phyloP scores from a whole-genome alignment of 2,113 vertebrate genomes.

The Osmerus eperlanus region DNA sequence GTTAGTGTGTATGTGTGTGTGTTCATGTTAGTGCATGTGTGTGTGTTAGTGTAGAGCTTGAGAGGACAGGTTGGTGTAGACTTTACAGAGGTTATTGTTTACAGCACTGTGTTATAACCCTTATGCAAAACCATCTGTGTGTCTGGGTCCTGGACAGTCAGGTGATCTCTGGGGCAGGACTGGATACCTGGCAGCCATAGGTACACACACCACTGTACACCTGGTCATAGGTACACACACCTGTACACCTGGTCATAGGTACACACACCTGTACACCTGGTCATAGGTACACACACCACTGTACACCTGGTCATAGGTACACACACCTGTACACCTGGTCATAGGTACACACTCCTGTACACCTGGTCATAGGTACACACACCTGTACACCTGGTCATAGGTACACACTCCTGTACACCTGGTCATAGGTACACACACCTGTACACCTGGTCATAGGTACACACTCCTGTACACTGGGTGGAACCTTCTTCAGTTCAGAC shows the following conservation, averaged over 20 bases:
- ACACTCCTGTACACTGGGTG: not conserved
- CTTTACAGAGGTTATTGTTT: conserved; percentile 38
- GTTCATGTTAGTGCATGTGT: not conserved
- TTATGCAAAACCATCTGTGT: conserved; percentile 61
- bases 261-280: too few relatives aligned
- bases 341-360: too few relatives aligned
- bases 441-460: too few relatives aligned
- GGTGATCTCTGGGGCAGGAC: not conserved
- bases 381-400: too few relatives aligned
- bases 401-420: too few relatives aligned
- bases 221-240: too few relatives aligned
- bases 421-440: too few relatives aligned
- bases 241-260: not conserved
- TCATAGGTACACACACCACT: too few relatives aligned
- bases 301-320: too few relatives aligned
- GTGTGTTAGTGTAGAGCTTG: not conserved
- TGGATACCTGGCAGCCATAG: not conserved
- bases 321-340: too few relatives aligned
- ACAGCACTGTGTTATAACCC: conserved; percentile 36
- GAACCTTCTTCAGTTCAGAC: conserved; percentile 25
- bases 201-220: too few relatives aligned
- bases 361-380: too few relatives aligned
- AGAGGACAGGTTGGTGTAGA: conserved; percentile 7
- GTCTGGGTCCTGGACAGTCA: not conserved
- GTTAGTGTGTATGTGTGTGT: not conserved